Conservation (phyloP, 2,797 vertebrate species). For the Xiphophorus birchmanni region DNA sequence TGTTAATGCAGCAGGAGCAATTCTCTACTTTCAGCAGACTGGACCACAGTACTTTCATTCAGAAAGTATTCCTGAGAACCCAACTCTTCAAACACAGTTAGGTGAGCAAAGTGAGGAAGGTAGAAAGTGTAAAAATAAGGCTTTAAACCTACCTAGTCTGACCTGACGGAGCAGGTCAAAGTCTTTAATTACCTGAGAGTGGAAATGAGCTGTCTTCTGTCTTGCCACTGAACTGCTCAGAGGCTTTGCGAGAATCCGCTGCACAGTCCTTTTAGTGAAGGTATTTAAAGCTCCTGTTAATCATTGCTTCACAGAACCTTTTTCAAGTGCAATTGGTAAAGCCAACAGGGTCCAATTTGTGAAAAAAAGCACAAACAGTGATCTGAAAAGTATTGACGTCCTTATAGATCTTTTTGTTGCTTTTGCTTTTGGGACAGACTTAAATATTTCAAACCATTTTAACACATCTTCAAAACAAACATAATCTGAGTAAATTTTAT, state of each 20-base stretch:
- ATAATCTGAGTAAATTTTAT: not conserved
- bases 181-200: constrained; percentile 52
- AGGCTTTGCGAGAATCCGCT: constrained; percentile 12
- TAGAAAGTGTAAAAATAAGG: not conserved
- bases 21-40: not conserved
- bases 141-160: constrained; percentile 15
- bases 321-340: constrained; percentile 15
- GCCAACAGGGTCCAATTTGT: constrained; percentile 19
- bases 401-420: not conserved
- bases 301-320: constrained; percentile 11
- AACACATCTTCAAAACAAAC: not conserved
- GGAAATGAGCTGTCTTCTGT: constrained; percentile 39
- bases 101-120: constrained; percentile 10
- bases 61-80: not conserved
- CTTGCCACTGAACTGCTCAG: constrained; percentile 45
- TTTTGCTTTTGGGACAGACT: not conserved
- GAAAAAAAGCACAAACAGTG: not conserved
- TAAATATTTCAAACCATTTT: not conserved
- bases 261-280: constrained; percentile 27
- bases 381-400: not conserved
- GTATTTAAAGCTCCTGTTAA: constrained; percentile 23
- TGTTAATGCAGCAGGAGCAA: not conserved
- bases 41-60: not conserved
- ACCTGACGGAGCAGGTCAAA: constrained; percentile 36
- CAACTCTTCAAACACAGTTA: constrained; percentile 7